Base-by-base conservation (phyloP, 2,888 invertebrate genomes). In the Calliscelio sp. region DNA sequence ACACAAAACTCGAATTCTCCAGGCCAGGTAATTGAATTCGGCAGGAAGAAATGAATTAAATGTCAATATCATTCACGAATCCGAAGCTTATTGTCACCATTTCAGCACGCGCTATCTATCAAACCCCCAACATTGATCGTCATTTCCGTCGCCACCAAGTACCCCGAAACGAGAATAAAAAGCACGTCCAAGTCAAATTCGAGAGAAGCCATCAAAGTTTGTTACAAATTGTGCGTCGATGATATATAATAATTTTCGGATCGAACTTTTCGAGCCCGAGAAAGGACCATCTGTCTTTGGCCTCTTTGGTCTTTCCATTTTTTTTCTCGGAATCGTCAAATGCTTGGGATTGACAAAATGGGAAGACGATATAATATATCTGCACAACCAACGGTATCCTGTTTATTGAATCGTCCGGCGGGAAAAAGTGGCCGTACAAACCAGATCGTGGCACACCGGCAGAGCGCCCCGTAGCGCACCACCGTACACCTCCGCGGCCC, bases 71-170 rank as follows among this genome's bases (percentile, higher is more conserved):
- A 59, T 81, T 68, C 77, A 68, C 25, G 35, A 24, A 11, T 51
- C 24, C 14, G 10, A 32, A 22, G n/a, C 32, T 16, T 44, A 81
- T 81, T 81, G 81, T 81, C 51, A 46, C 28, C 14, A n/a, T 53
- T 73, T 81, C 66, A 81, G 81, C 81, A 81, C 81, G 81, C 81
- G 81, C 81, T 73, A 81, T 74, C 81, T 74, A 81, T 81, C 74
- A 81, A 68, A 51, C 74, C 53, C 28, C 38, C 49, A 18, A 35
- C 44, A 22, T 18, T 28, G 35, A 66, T 41, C 55, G 66, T 73
- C 71, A 66, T 22, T 71, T 80, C 66, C 80, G 71, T 38, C 38
- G 65, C 75, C 77, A 46, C 68, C 57, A 38, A 65, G 65, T 75
- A 46, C 51, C 75, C 18, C 25, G 25, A 51, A 57, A n/a, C 25